Evolutionary conservation across 1,140 invertebrate genomes (phyloP).

Genomic region (Anagrus nilaparvatae): DNA sequence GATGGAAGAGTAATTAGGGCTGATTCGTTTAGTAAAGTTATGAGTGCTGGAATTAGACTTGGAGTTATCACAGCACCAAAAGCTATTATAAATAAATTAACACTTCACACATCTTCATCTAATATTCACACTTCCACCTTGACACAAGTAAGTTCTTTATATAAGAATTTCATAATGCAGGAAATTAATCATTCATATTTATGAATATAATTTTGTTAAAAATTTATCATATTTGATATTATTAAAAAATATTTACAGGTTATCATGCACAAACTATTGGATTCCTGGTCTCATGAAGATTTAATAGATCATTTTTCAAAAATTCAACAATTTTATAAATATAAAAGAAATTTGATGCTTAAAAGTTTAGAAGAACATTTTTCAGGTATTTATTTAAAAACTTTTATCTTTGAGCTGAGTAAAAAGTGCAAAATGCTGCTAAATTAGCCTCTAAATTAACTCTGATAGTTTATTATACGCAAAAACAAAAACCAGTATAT

Average conservation of each 20-base stretch:
- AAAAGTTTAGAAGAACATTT: slow-evolving; percentile 44
- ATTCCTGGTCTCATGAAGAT: slow-evolving; percentile 41
- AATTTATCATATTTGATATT: too few species aligned
- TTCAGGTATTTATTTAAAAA: slow-evolving; percentile 33
- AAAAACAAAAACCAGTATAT: slow-evolving; percentile 35
- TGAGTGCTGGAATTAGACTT: slow-evolving; percentile 43
- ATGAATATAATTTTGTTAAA: too few species aligned
- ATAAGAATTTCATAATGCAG: too few species aligned
- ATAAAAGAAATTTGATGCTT: slow-evolving; percentile 43
- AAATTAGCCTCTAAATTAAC: too few species aligned
- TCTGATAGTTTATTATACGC: too few species aligned
- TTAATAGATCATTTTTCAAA: slow-evolving; percentile 41
- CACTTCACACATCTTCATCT: slow-evolving; percentile 41
- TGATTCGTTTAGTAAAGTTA: slow-evolving; percentile 53
- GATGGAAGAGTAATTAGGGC: slow-evolving; percentile 50
- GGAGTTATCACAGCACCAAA: slow-evolving; percentile 44
- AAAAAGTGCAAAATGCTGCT: too few species aligned
- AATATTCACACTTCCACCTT: slow-evolving; percentile 43
- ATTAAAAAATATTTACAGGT: too few species aligned
- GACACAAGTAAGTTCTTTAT: slow-evolving; percentile 50
- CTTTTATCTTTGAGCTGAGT: too few species aligned
- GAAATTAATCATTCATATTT: too few species aligned
- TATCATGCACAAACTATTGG: slow-evolving; percentile 40
- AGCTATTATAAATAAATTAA: slow-evolving; percentile 29
- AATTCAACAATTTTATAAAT: slow-evolving; percentile 44